Base-by-base conservation (phyloP, 1,140 invertebrate species). In the Drosophila sulfurigaster region DNA sequence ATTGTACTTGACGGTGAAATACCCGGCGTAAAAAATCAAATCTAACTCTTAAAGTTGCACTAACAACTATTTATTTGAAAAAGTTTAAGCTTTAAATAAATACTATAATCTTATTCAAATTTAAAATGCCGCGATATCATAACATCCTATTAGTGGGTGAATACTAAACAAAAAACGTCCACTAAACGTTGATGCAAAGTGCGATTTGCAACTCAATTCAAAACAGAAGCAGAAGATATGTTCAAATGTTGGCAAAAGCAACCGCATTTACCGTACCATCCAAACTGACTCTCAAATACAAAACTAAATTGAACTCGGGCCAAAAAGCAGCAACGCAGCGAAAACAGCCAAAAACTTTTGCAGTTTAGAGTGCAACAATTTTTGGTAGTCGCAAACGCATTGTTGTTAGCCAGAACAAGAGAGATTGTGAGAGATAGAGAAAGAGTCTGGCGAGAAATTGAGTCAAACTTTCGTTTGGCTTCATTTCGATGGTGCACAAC, bases 401-500 rank as follows among this genome's bases (percentile, higher is more conserved):
- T 59, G n/a, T 43, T 71, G 30, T 28, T 71, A 10, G 58, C 35
- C 11, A 4, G 20, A 6, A 32, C 30, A 8, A 32, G 30, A 32
- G 30, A 32, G 30, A 32, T 6, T 6, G 30, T 6, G 30, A 32
- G 30, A 32, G 35, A 8, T 2, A 38, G 35, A 38, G 8, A 38
- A 8, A 1, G 35, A 38, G 35, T 56, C 32, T 35, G 30, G 56
- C 74, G 68, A 56, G 68, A 64, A 78, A 86, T 81, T 63, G 82
- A 75, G 82, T 66, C 63, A 86, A 85, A 86, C 58, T 86, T 86
- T 77, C 74, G 73, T 74, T 79, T 77, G 67, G 71, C 79, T 81
- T 73, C 67, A 68, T 68, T 80, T 77, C 51, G 51, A 43, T 70
- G 68, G 67, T 38, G 69, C 65, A 75, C 65, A 75, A 77, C 81